Evolutionary conservation across 2,888 invertebrate species (phyloP).

Genomic region (Ormyrus labotus): DNA sequence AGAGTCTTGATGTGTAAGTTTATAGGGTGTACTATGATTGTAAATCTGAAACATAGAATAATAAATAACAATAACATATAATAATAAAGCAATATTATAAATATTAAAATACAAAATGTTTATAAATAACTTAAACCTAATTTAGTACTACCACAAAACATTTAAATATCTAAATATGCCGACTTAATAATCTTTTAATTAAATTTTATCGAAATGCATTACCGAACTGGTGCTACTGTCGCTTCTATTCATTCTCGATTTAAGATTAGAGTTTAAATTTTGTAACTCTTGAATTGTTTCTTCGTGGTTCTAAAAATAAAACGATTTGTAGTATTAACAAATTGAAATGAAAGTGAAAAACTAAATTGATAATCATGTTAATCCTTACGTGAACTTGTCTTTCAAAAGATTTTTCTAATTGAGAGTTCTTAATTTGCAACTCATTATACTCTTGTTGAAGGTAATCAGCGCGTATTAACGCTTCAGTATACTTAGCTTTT

Average conservation of each 20-base stretch:
- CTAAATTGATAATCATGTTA: no score
- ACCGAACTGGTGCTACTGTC: conserved; percentile 37
- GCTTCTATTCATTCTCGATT: conserved; percentile 48
- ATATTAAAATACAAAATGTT: conserved; percentile 1
- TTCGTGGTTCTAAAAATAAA: conserved; percentile 57
- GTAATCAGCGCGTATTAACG: conserved; percentile 57
- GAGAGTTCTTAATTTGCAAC: conserved; percentile 51
- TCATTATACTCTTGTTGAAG: conserved; percentile 58
- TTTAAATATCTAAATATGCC: neutral
- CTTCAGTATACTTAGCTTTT: conserved; percentile 56
- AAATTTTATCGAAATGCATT: neutral
- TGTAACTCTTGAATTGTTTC: conserved; percentile 60
- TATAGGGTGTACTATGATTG: conserved; percentile 57
- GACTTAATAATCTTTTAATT: neutral
- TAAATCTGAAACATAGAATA: conserved; percentile 54
- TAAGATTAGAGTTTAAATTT: conserved; percentile 56
- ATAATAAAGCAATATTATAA: neutral
- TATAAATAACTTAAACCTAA: neutral
- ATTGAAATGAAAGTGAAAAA: no score
- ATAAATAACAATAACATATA: neutral
- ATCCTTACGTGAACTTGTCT: conserved; percentile 56
- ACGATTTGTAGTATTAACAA: neutral
- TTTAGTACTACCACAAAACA: neutral
- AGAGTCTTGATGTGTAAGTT: conserved; percentile 57
- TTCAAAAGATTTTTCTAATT: conserved; percentile 59